A percentile compares a stretch with the other conserved stretches of the same genome.
Evolutionary conservation across 2,888 invertebrate genomes (phyloP).

Genomic region (Margaritifera margaritifera): DNA sequence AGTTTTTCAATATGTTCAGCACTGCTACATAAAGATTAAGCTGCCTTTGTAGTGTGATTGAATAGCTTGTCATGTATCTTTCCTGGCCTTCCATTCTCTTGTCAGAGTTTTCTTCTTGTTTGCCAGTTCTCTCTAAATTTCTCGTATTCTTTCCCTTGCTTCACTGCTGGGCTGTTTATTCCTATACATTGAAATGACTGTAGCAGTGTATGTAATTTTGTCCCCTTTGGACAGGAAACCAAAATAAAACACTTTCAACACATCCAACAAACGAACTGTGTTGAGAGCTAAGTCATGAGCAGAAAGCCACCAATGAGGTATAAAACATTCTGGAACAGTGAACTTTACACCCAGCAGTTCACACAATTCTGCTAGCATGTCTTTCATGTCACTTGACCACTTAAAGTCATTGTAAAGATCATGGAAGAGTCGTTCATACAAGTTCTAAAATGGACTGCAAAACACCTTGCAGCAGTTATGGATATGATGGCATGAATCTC

Average conservation of each 20-base stretch:
- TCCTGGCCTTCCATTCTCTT: conserved; percentile 12
- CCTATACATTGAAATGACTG: not conserved
- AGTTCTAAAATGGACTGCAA: conserved; percentile 35
- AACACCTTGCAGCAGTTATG: conserved; percentile 47
- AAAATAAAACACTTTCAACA: conserved; percentile 3
- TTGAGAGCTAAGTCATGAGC: conserved; percentile 22
- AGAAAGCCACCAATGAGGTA: conserved; percentile 34
- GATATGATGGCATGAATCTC: conserved; percentile 47
- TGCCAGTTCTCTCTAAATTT: not conserved
- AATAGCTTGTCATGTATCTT: not conserved
- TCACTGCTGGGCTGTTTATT: not conserved
- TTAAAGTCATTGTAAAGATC: conserved; percentile 37
- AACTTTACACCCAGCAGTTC: conserved; percentile 18
- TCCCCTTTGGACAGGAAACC: conserved; percentile 1
- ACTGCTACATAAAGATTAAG: conserved; percentile 10
- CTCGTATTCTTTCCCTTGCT: not conserved
- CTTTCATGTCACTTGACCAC: conserved; percentile 31
- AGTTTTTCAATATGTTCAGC: conserved; percentile 15
- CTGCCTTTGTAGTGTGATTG: conserved; percentile 3
- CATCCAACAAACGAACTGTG: conserved; percentile 14
- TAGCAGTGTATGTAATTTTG: not conserved
- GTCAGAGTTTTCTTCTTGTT: conserved; percentile 14
- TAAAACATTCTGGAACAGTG: conserved; percentile 29
- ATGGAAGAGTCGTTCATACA: conserved; percentile 24
- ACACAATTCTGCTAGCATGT: conserved; percentile 26